Evolutionary conservation across 2,888 invertebrate species (phyloP), one percentile per base, ranked within the genome.

Genomic region (Cephus sareptanus): DNA sequence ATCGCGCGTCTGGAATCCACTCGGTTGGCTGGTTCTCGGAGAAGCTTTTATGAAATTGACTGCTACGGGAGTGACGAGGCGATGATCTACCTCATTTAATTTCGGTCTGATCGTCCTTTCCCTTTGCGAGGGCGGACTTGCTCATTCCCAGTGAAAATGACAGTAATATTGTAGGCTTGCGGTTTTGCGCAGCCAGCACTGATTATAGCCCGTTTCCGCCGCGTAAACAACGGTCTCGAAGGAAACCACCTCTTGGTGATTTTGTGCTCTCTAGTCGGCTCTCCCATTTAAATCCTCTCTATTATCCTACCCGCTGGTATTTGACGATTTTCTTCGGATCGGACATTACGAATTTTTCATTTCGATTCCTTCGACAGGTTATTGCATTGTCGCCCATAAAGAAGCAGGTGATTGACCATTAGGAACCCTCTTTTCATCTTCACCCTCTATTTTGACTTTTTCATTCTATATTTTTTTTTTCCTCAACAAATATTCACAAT

Each of bases 201-300:
- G 90, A 90, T 90, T 90, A 90, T 88, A 90, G 90, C 83, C 87
- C 86, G 85, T 87, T 89, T 89, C 88, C 87, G 87, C 84, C 88
- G 85, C 89, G 87, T 89, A 89, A 90, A 90, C 89, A 90, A 89
- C 89, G 87, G 88, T 85, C 87, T 85, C 85, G 79, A 69, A 77
- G 31, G 71, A 31, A 71, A 15, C 31, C 71, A 34, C 71, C 71
- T 71, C 23, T 6, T 56, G 23, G 56, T 56, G 56, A 56, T 56
- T 56, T 56, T 56, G 56, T 56, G 56, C 2, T 56, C 56, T 56
- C 23, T 56, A 2, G 56, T 56, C 56, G 56, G 56, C 9, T 23
- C 56, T 23, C 23, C 23, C 23, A 23, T 56, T 56, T 23, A 56
- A 56, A 56, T 56, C 56, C 23, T 56, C 56, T 56, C 56, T 9